Conservation (phyloP, 2,888 invertebrate species). For the Tenthredo amoena region DNA sequence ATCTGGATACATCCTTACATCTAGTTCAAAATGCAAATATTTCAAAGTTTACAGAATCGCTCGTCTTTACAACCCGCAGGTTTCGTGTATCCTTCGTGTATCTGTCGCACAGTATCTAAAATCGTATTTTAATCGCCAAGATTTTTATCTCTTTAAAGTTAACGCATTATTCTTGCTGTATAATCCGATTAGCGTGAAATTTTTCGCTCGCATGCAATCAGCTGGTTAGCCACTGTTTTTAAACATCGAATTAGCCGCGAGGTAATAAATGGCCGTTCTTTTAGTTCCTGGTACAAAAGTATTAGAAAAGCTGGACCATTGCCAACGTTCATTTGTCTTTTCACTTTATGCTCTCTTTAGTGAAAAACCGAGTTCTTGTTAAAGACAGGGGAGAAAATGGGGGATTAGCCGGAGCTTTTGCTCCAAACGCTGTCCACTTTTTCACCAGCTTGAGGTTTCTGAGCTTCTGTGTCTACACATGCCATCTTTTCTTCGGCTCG, state of each 20-base stretch:
- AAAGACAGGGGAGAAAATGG: background rate
- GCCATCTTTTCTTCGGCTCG: background rate
- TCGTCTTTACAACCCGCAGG: background rate
- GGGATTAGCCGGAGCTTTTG: background rate
- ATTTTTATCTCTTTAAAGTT: no score
- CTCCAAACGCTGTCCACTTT: background rate
- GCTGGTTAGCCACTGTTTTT: background rate
- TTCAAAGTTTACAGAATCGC: background rate
- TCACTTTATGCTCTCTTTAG: background rate
- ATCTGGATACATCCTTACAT: background rate
- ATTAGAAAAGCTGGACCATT: background rate
- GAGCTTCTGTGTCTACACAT: background rate
- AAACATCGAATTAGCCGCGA: background rate
- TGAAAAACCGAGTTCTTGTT: conserved; percentile 2
- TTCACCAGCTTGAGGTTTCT: background rate
- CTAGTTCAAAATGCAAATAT: background rate
- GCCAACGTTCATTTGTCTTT: conserved; percentile 17
- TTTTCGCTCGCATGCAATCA: background rate
- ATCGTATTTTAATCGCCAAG: no score
- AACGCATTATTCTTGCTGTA: no score
- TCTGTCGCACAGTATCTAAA: no score
- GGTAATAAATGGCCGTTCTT: background rate
- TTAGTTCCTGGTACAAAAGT: background rate
- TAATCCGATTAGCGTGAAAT: background rate
- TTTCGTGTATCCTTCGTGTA: no score